Evolutionary conservation across 2,113 vertebrate genomes (phyloP), one percentile per base, ranked within the genome.

Genomic region (Pimephales promelas): DNA sequence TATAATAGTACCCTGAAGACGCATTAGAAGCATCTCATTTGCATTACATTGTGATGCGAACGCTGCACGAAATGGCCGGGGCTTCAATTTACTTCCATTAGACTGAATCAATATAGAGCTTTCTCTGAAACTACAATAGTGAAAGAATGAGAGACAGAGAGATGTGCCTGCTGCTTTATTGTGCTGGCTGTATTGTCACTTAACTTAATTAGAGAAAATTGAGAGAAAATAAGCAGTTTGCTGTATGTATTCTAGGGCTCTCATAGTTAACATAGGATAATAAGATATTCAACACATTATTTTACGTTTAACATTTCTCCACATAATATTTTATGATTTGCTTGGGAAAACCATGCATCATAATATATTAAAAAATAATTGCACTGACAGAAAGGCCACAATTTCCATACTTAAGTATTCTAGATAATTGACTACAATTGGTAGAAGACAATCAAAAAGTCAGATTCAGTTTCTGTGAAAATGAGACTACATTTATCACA

Each of bases 41-140:
- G 20, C 71, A 73, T 86, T 13, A 28, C 22, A 71, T 5, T 18
- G 22, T 70, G 62, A 72, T 3, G 5, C 74, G 14, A 36, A 52
- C n/a, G 43, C 54, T 24, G 28, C 22, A 43, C 31, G 5, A n/a
- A 62, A 64, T 75, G 57, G 31, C 75, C 28, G 49, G 34, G 14
- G 22, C 36, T 75, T 31, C 59, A 83, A 68, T 80, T 75, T 52
- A 9, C 59, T 20, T 54, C 40, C 81, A 70, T 87, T 83, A 87
- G 52, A 7, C 40, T 26, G 26, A 80, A 87, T 87, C 86, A 70
- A 85, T 87, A 75, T 31, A 28, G 14, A 28, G 40, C 79, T 79
- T 64, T 36, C 18, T 68, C 20, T 68, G 22, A 71, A 57, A 26
- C 28, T 28, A 45, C 24, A 14, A 43, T n/a, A 18, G n/a, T 10